Conservation (phyloP, 2,888 invertebrate species). For the Rhingia campestris region DNA sequence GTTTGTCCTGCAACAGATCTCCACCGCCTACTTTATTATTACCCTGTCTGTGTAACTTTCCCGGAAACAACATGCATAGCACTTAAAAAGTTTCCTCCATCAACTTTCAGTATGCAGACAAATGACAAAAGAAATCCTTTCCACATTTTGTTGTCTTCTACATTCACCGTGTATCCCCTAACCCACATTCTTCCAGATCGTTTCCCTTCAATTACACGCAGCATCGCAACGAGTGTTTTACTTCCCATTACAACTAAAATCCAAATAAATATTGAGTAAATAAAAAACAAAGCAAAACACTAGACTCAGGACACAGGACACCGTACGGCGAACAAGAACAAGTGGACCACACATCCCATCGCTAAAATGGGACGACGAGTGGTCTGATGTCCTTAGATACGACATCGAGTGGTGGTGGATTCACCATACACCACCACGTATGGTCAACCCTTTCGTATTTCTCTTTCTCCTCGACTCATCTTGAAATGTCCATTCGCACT, state of each 20-base stretch:
- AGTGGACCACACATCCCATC: constrained; percentile 63
- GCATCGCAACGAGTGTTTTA: constrained; percentile 73
- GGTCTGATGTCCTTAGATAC: constrained; percentile 65
- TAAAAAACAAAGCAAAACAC: constrained; percentile 53
- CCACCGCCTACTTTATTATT: constrained; percentile 24
- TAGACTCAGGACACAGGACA: constrained; percentile 2
- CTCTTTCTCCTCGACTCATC: not conserved
- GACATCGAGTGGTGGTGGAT: constrained; percentile 52
- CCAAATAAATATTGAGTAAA: constrained; percentile 71
- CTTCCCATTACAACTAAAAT: constrained; percentile 73
- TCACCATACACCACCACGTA: not conserved
- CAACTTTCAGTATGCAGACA: not conserved
- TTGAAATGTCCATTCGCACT: constrained; percentile 36
- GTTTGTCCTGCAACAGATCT: constrained; percentile 1
- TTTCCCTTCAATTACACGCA: constrained; percentile 73
- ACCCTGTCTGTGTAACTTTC: constrained; percentile 25
- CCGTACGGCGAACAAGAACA: constrained; percentile 38
- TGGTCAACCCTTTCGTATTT: constrained; percentile 61
- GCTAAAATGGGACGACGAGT: constrained; percentile 37
- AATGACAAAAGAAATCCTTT: not conserved
- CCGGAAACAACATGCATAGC: constrained; percentile 35
- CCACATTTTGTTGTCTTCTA: not conserved
- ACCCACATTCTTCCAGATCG: constrained; percentile 70
- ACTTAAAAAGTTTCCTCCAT: constrained; percentile 57
- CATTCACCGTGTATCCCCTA: constrained; percentile 21